These are phyloP conservation scores for Pristis pectinata DNA, from an alignment of 2,797 vertebrate species.

Conservation along the genomic window DNA sequence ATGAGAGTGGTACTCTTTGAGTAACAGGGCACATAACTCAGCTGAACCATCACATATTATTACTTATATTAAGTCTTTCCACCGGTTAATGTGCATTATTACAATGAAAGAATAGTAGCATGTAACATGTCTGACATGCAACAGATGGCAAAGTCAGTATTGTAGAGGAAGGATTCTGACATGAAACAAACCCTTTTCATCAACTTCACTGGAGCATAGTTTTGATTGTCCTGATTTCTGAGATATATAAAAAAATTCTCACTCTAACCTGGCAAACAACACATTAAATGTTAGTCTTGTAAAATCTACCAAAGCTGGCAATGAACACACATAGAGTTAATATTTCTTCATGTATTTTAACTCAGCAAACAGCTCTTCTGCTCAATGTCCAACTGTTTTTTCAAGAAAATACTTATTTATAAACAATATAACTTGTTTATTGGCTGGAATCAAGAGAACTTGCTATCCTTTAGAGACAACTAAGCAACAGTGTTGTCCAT, in stretches of 20 bases:
- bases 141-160: neutral
- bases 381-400: neutral
- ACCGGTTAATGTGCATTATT: neutral
- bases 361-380: neutral
- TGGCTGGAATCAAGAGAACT: neutral
- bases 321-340: neutral
- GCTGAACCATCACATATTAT: neutral
- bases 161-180: neutral
- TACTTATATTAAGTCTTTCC: too few relatives aligned
- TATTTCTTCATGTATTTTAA: neutral
- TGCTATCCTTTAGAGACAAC: neutral
- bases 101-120: neutral
- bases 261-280: neutral
- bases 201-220: neutral
- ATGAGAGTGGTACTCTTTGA: neutral
- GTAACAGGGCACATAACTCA: neutral
- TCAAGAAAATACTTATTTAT: neutral
- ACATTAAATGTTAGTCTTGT: neutral
- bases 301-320: neutral
- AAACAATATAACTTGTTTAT: neutral
- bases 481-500: neutral
- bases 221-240: neutral
- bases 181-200: too few relatives aligned
- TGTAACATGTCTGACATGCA: neutral
- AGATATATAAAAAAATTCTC: slow-evolving; percentile 40